Conservation (phyloP, 2,888 invertebrate genomes). For the Drosophila nigricruria region DNA sequence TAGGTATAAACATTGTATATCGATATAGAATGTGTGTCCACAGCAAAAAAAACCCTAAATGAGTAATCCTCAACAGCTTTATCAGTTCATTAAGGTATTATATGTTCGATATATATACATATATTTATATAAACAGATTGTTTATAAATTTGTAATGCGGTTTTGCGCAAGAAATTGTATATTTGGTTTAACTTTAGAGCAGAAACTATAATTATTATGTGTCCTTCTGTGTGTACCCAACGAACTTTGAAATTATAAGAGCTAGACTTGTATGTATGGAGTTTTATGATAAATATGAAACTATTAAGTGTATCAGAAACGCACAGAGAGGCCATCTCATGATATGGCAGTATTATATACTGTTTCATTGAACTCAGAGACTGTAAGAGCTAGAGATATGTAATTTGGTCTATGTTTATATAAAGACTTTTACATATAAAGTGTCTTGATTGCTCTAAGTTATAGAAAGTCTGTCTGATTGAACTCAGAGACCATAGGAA, state of each 20-base stretch:
- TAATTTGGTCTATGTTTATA: not conserved
- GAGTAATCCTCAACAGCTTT: conserved; percentile 31
- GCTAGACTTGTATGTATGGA: not conserved
- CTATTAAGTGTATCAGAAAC: not conserved
- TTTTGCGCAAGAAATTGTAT: not conserved
- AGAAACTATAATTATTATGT: not conserved
- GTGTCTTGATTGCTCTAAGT: not conserved
- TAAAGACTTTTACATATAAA: not conserved
- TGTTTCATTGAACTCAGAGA: not conserved
- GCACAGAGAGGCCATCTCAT: not conserved
- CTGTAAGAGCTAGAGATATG: no score
- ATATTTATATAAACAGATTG: not conserved
- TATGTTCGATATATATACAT: not conserved
- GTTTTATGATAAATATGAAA: not conserved
- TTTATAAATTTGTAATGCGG: not conserved
- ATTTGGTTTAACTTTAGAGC: not conserved
- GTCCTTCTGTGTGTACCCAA: not conserved
- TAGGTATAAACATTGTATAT: not conserved
- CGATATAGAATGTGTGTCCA: not conserved
- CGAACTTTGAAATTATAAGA: not conserved
- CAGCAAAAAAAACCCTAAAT: conserved; percentile 1
- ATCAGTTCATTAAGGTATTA: conserved; percentile 10
- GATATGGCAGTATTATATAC: not conserved
- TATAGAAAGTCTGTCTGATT: not conserved
- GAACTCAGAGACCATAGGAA: not conserved